Evolutionary conservation across 2,797 vertebrate species (phyloP), one percentile per base, ranked within the genome.

Genomic region (Pogonophryne albipinna): DNA sequence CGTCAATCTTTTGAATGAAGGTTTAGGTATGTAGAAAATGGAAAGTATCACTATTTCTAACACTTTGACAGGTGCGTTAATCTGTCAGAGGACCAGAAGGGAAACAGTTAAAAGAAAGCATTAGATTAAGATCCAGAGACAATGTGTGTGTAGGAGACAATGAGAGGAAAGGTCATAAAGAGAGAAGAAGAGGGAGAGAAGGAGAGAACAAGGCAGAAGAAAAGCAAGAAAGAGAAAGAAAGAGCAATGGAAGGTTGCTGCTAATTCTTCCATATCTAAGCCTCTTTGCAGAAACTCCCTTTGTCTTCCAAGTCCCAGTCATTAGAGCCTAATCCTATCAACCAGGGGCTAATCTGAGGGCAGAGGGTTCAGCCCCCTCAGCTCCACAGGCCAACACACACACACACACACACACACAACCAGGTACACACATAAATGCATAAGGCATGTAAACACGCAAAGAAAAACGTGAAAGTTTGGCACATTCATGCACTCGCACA

Each of bases 211-310:
- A 87, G 80, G 75, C 68, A 80, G 61, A 51, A 85, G 79, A 81
- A 86, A 78, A 64, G 73, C 66, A 74, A 85, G 64, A 84, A 71
- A 79, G 69, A 85, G 80, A 88, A 62, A 90, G 91, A 86, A 82
- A 88, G 90, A 87, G 89, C 88, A 92, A 96, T 95, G 95, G 95
- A 96, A 94, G 96, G 95, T 96, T 96, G 96, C 96, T 97, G 98
- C 96, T 99, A 99, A 99, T 98, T 99, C 98, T 98, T 99, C 98
- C 98, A 99, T 98, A 99, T 99, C 98, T 99, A 99, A 99, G 97
- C 98, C 97, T 97, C 97, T 99, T 99, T 99, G 97, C 97, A 83
- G 91, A 97, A 97, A 97, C 97, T 98, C 96, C 95, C 95, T 98
- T 99, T 99, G 98, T 99, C 97, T 99, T 98, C 96, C 95, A 94